phyloP scores from a whole-genome alignment of 2,797 vertebrate genomes.

The Pantherophis alleghaniensis region DNA sequence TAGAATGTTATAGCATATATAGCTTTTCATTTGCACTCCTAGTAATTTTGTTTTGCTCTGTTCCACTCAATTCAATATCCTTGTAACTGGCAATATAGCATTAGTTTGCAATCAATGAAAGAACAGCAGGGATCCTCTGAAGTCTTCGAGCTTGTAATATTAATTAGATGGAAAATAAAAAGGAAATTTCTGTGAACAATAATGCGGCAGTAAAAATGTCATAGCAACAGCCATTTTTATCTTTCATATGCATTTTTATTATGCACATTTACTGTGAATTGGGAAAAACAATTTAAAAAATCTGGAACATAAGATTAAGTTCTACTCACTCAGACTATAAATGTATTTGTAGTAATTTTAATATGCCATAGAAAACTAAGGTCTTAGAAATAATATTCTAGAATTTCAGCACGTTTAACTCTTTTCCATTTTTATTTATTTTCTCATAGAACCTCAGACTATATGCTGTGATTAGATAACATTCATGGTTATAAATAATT shows the following conservation, averaged over 20 bases:
- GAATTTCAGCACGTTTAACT: not conserved
- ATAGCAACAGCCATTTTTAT: not conserved
- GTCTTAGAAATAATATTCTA: not conserved
- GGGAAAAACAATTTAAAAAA: not conserved
- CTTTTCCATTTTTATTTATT: not conserved
- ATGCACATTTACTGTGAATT: not conserved
- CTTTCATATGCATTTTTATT: not conserved
- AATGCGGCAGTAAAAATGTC: constrained; percentile 29
- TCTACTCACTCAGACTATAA: not conserved
- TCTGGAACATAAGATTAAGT: not conserved
- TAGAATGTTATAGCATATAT: constrained; percentile 59
- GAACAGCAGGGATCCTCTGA: constrained; percentile 38
- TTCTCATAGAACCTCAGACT: not conserved
- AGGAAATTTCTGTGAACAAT: constrained; percentile 16
- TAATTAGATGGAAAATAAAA: constrained; percentile 42
- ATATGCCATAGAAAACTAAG: not conserved
- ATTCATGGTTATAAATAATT: not conserved
- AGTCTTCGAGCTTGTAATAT: constrained; percentile 28
- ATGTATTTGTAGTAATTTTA: constrained; percentile 4
- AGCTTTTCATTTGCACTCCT: constrained; percentile 58
- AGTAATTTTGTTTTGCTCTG: constrained; percentile 48
- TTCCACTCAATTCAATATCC: constrained; percentile 65
- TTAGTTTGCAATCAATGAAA: constrained; percentile 55
- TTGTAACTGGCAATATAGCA: constrained; percentile 55
- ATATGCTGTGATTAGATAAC: not conserved